Conservation (phyloP, 2,113 vertebrate genomes). For the Trichechus manatus region DNA sequence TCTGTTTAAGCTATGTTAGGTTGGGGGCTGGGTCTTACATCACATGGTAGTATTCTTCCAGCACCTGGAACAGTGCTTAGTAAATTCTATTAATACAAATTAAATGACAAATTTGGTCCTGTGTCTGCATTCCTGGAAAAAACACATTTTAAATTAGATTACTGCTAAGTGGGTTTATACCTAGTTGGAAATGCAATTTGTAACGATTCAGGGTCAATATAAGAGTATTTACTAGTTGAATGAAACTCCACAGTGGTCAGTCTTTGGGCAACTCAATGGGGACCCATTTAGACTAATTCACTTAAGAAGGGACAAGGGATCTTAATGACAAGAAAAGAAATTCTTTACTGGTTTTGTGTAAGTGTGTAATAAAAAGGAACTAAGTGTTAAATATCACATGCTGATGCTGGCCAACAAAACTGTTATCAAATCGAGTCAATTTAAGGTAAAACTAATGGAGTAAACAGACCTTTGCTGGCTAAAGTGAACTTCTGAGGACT, state of each 20-base stretch:
- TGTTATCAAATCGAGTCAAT: constrained; percentile 5
- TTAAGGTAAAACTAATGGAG: not conserved
- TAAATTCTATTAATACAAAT: constrained; percentile 32
- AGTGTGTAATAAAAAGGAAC: not conserved
- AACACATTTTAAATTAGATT: constrained; percentile 20
- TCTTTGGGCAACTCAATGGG: constrained; percentile 12
- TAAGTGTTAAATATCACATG: not conserved
- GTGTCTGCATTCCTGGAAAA: constrained; percentile 27
- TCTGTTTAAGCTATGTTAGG: constrained; percentile 8
- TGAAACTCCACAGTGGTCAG: not conserved
- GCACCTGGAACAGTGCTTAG: not conserved
- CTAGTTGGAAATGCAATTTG: constrained; percentile 48
- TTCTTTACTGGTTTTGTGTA: constrained; percentile 41
- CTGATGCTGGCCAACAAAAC: not conserved
- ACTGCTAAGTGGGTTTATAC: not conserved
- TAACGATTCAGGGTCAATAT: constrained; percentile 39
- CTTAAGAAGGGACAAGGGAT: not conserved
- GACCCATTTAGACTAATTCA: constrained; percentile 3
- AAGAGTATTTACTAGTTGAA: constrained; percentile 44
- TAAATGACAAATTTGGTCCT: constrained; percentile 24
- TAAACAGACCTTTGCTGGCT: not conserved
- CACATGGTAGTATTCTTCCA: not conserved
- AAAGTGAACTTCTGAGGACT: not conserved
- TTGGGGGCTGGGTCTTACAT: not conserved
- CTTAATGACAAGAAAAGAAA: not conserved